phyloP scores from a whole-genome alignment of 2,113 vertebrate species.

The Megatriorchis doriae region DNA sequence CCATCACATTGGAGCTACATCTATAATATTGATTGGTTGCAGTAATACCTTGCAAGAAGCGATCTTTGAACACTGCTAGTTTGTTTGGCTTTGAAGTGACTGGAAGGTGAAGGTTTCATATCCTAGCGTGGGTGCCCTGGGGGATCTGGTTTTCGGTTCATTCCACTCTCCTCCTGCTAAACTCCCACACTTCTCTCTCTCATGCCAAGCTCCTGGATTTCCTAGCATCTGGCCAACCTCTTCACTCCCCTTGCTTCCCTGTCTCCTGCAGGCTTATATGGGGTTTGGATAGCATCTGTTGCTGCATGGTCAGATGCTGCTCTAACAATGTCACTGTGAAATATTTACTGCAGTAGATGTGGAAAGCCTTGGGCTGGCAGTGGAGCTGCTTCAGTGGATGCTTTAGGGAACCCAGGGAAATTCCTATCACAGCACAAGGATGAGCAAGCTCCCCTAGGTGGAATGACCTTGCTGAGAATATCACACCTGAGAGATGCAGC shows the following conservation, averaged over 20 bases:
- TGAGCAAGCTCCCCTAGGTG: neutral
- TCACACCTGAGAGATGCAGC: neutral
- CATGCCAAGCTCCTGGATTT: neutral
- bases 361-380: neutral
- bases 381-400: neutral
- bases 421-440: neutral
- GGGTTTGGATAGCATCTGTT: neutral
- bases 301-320: neutral
- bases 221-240: neutral
- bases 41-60: neutral
- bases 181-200: neutral
- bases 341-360: neutral
- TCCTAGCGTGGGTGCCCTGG: neutral
- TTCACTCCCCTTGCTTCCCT: neutral
- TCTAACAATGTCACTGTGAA: neutral
- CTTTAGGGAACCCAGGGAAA: neutral
- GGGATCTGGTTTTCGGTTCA: neutral
- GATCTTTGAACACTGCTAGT: neutral
- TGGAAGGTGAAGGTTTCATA: neutral
- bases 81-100: neutral
- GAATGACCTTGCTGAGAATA: neutral
- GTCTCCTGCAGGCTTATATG: neutral
- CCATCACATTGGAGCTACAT: neutral
- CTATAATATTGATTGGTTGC: neutral
- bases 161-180: neutral